Base-by-base conservation (phyloP, 2,888 invertebrate species). In the Diarsia rubi region DNA sequence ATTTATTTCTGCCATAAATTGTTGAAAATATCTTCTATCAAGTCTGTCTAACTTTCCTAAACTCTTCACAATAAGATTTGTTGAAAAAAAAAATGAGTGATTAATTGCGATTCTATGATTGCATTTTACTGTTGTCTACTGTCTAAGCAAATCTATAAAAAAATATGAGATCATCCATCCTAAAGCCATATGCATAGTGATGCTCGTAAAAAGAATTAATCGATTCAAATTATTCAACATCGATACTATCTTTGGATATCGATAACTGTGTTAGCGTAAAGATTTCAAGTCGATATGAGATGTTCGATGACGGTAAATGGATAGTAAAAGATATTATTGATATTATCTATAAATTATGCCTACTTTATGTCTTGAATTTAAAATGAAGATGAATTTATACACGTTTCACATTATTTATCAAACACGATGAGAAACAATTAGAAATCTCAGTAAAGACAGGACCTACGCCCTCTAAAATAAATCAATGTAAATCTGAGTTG, bases 71-170 rank as follows among this genome's bases (percentile, higher is more conserved):
- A 75, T 73, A 42, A 19, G 59, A 75, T 81, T 73, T 69, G 70
- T 76, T 70, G 2, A 21, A 54, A 62, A 69, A 81, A n/a, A 84
- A 81, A 78, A 54, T 70, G 74, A 84, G 73, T 87, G 86, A 87
- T 87, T 88, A 87, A 88, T 87, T 83, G 73, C 65, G 71, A 72
- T 74, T 74, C 59, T 64, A 78, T 78, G 78, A 87, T 87, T 86
- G 86, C 83, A 86, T 77, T 82, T 85, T 75, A 79, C 82, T 84
- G 81, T 81, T 81, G 68, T 75, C 65, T 78, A 75, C 78, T 76
- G 82, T 82, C 82, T 78, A 82, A 75, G 82, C 67, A 54, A 82
- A 73, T 82, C 62, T 74, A 78, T 84, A 78, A 78, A 79, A 80
- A 83, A 81, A 78, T 69, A 78, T 87, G 84, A 84, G 70, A 80